Evolutionary conservation across 2,797 vertebrate genomes (phyloP).

Genomic region (Cirrhinus molitorella): DNA sequence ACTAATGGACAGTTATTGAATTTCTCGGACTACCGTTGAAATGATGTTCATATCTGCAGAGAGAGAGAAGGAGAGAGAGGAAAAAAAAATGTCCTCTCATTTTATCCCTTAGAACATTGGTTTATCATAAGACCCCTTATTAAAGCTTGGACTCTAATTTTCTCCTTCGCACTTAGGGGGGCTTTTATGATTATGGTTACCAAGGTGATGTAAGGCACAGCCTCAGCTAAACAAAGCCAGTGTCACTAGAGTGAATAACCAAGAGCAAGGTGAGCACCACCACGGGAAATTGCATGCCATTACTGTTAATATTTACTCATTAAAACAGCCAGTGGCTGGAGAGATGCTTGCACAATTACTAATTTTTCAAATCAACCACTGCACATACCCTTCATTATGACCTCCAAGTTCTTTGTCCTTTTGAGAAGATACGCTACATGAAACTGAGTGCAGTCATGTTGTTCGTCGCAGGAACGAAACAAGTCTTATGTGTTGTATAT

Average conservation of each 20-base stretch:
- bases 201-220: constrained; percentile 79
- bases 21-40: constrained; percentile 63
- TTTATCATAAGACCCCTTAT: constrained; percentile 78
- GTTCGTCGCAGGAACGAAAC: constrained; percentile 18
- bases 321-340: constrained; percentile 70
- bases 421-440: constrained; percentile 49
- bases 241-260: constrained; percentile 77
- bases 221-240: constrained; percentile 72
- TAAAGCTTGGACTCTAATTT: constrained; percentile 79
- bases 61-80: neutral
- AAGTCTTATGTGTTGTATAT: constrained; percentile 30
- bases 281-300: constrained; percentile 80
- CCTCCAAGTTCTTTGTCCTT: constrained; percentile 47
- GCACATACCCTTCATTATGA: constrained; percentile 70
- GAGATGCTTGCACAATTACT: constrained; percentile 71
- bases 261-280: constrained; percentile 70
- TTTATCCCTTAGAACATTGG: constrained; percentile 76
- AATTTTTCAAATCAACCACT: constrained; percentile 79
- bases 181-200: constrained; percentile 79
- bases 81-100: constrained; percentile 61
- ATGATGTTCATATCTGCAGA: constrained; percentile 61
- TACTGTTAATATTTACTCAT: constrained; percentile 84
- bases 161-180: constrained; percentile 66
- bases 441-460: constrained; percentile 42
- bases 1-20: constrained; percentile 74